A percentile compares a stretch with the other conserved stretches of the same genome.
phyloP scores from a whole-genome alignment of 2,888 invertebrate species.

The Sialis lutaria region DNA sequence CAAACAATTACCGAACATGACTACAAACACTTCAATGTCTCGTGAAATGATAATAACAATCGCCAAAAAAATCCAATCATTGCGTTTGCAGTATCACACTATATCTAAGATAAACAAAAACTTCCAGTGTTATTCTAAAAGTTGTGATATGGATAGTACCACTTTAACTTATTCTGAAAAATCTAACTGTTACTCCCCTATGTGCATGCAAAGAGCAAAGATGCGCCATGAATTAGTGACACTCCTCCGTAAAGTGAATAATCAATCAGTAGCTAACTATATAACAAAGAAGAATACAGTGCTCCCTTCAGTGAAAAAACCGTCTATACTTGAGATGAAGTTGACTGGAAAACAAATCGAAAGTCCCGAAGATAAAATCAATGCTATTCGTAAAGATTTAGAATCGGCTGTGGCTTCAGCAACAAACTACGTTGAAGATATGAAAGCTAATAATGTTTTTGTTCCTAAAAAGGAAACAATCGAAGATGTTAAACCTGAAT shows the following conservation, averaged over 20 bases:
- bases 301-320: conserved; percentile 32
- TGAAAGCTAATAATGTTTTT: conserved; percentile 17
- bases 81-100: conserved; percentile 51
- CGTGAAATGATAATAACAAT: conserved; percentile 37
- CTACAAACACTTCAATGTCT: conserved; percentile 11
- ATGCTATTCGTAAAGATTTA: conserved; percentile 40
- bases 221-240: conserved; percentile 49
- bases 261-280: conserved; percentile 26
- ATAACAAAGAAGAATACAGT: conserved; percentile 28
- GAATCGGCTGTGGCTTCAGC: conserved; percentile 41
- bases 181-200: conserved; percentile 59
- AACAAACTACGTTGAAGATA: conserved; percentile 39
- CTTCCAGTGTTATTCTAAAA: conserved; percentile 52
- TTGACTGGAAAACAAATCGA: conserved; percentile 32
- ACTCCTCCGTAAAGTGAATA: conserved; percentile 43
- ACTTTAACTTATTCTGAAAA: conserved; percentile 29
- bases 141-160: conserved; percentile 42
- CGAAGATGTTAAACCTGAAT: conserved; percentile 11
- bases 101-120: conserved; percentile 53
- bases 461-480: conserved; percentile 14
- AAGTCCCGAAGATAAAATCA: conserved; percentile 21
- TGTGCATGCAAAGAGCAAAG: conserved; percentile 56
- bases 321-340: conserved; percentile 54
- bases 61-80: conserved; percentile 48
- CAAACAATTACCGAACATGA: conserved; percentile 23